Evolutionary conservation across 2,888 invertebrate species (phyloP).

Genomic region (Drosophila cognata): DNA sequence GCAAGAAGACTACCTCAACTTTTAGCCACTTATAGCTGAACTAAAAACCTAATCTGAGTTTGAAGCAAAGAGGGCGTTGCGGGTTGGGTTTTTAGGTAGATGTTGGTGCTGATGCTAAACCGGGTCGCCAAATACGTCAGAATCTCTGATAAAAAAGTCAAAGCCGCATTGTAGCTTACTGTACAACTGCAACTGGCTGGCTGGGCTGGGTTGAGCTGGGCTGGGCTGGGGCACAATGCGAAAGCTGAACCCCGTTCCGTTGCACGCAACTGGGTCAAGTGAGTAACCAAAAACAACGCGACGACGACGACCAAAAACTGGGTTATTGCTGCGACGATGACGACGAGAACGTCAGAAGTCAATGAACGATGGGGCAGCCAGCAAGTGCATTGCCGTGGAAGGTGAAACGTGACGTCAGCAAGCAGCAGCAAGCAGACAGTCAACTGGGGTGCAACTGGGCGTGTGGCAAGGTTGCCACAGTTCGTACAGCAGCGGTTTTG

Average conservation of each 20-base stretch:
- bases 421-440: constrained; percentile 2
- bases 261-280: constrained; percentile 64
- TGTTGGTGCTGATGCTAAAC: constrained; percentile 20
- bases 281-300: constrained; percentile 56
- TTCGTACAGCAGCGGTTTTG: neutral
- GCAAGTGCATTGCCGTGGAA: constrained; percentile 77
- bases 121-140: constrained; percentile 75
- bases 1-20: constrained; percentile 5
- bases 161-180: constrained; percentile 29
- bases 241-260: constrained; percentile 31
- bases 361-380: constrained; percentile 59
- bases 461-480: constrained; percentile 3
- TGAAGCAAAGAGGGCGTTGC: neutral
- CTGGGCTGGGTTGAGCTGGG: neutral
- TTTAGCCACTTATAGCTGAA: constrained; percentile 25
- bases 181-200: neutral
- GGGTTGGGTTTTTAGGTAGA: constrained; percentile 22
- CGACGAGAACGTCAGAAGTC: constrained; percentile 55
- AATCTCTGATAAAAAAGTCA: constrained; percentile 57
- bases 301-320: constrained; percentile 52
- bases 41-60: constrained; percentile 21
- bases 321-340: constrained; percentile 56
- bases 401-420: constrained; percentile 82
- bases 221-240: constrained; percentile 26
- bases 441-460: constrained; percentile 6